Percentiles rank a stretch among this genome's conserved stretches.
These are phyloP conservation scores for Eilema sororculum DNA, from an alignment of 2,888 invertebrate species.

Conservation along the genomic window DNA sequence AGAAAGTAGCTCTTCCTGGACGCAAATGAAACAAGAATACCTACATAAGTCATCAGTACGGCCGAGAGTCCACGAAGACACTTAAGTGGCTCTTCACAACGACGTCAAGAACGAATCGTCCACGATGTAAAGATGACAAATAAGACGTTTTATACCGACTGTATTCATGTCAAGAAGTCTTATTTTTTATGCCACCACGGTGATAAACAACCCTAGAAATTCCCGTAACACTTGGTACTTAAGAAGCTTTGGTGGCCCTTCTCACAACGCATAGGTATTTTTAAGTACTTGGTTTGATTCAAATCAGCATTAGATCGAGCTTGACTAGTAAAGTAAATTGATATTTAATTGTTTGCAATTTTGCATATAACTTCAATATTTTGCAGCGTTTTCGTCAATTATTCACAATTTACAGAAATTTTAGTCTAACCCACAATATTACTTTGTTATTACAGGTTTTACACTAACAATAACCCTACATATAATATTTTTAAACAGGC, in stretches of 20 bases:
- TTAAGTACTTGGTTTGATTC: no score
- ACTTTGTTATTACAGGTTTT: no score
- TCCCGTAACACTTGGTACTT: not conserved
- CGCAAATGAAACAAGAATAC: constrained; percentile 45
- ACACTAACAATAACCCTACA: no score
- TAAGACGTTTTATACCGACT: constrained; percentile 24
- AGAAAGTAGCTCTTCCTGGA: constrained; percentile 28
- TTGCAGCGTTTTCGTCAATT: no score
- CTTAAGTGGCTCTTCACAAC: constrained; percentile 54
- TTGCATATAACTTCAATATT: no score
- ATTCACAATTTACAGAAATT: no score
- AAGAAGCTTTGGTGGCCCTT: not conserved
- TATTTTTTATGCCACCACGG: not conserved
- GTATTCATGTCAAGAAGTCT: constrained; percentile 15
- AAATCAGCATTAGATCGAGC: no score
- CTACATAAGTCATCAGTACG: constrained; percentile 38
- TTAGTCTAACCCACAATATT: no score
- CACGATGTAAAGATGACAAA: constrained; percentile 51
- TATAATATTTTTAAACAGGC: no score
- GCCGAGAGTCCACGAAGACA: constrained; percentile 45
- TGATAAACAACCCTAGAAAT: not conserved
- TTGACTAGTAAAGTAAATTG: no score
- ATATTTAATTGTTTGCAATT: no score
- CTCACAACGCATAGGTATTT: not conserved
- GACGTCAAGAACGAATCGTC: constrained; percentile 49